Evolutionary conservation across 2,797 vertebrate genomes (phyloP).

Genomic region (Babyrousa celebensis): DNA sequence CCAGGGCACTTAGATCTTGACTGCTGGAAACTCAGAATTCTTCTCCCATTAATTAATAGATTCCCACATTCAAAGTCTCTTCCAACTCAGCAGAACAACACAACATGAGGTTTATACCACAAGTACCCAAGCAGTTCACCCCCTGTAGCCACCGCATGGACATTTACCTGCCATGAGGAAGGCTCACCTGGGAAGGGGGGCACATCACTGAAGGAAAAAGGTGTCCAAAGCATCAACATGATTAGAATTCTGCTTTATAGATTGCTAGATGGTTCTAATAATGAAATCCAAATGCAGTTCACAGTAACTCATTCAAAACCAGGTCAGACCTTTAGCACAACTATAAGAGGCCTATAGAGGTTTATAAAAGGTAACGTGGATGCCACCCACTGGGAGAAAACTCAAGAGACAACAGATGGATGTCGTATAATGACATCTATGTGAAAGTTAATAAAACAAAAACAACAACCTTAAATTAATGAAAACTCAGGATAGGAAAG

Average conservation of each 20-base stretch:
- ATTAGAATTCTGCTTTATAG: constrained; percentile 53
- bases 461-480: not conserved
- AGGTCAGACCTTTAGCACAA: constrained; percentile 15
- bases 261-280: constrained; percentile 38
- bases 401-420: not conserved
- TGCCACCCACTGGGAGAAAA: not conserved
- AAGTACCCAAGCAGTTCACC: not conserved
- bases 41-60: not conserved
- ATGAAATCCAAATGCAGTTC: constrained; percentile 64
- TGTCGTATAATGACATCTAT: not conserved
- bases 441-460: not conserved
- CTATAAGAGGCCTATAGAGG: not conserved
- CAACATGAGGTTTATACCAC: not conserved
- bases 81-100: not conserved
- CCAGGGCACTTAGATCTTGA: not conserved
- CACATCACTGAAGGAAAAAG: not conserved
- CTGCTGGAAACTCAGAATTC: not conserved
- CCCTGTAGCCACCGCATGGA: not conserved
- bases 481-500: not conserved
- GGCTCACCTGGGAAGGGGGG: not conserved
- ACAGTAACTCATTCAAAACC: constrained; percentile 62
- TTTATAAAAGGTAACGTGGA: not conserved
- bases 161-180: not conserved
- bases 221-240: not conserved
- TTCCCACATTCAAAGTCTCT: not conserved